Evolutionary conservation across 2,113 vertebrate species (phyloP), one percentile per base, ranked within the genome.

Genomic region (Zapus hudsonius): DNA sequence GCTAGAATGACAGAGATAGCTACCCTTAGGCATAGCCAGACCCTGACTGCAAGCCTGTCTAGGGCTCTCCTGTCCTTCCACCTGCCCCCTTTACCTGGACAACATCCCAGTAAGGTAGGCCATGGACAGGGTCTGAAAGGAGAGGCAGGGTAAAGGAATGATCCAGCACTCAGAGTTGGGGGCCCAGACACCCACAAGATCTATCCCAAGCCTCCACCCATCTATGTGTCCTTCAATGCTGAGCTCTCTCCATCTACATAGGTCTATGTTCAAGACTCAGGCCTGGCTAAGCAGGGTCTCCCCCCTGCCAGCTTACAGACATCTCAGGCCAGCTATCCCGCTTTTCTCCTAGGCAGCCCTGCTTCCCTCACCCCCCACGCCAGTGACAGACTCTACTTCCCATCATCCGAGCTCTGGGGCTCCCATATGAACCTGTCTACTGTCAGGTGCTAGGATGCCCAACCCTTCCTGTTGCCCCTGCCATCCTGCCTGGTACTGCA

Each of bases 101-200:
- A 99, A 81, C 99, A 99, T 99, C 38, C 98, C 99, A 25, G 99
- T 99, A 98, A 99, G 98, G 97, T 99, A 99, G 90, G 99, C 98
- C 97, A 99, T 98, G 66, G 99, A 99, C 75, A 99, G 98, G 0
- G 99, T 99, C 99, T 99, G 96, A 47, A 96, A 92, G 93, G 83
- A 90, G 47, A 92, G 47, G 90, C 3, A 89, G n/a, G 78, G 63
- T 64, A n/a, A 89, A 52, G 42, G 74, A 63, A 61, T 0, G 36
- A 17, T 70, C 16, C n/a, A 55, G 19, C 63, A 61, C n/a, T 64
- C 64, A 55, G 93, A 38, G 33, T 66, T 9, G 6, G 22, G 38
- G 67, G 38, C 22, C 61, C 80, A 69, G 73, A 42, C 4, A 74
- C 33, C 36, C 69, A 61, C 72, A 52, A 31, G 70, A 52, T 52